Evolutionary conservation across 2,888 invertebrate species (phyloP), one percentile per base, ranked within the genome.

Genomic region (Apodemia hepburni): DNA sequence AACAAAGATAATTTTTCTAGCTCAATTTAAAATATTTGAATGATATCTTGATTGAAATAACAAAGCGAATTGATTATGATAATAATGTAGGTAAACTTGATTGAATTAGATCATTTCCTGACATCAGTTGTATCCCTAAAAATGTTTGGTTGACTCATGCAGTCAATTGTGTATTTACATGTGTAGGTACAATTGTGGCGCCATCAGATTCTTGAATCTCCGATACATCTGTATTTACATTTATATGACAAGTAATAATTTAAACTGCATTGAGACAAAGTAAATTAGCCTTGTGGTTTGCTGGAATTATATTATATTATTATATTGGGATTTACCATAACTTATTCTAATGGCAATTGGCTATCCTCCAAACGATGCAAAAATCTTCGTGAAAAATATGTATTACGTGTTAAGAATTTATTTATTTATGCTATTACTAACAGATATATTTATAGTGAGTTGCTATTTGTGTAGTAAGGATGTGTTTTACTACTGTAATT

Each of bases 291-390:
- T 60, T 64, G 60, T 61, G 64, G 62, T 68, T 61, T 63, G 47
- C 66, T 69, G 66, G 59, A 54, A 65, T 63, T 42, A 42, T 42
- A 42, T 67, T 68, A 65, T 69, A 70, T 75, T 70, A 66, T 72
- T 71, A 71, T 67, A 69, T 71, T 68, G 69, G 69, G 81, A 80
- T 84, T 82, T 85, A 79, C 75, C 74, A 78, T 79, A 78, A 72
- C 60, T 69, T 73, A 79, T 80, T 82, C 78, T 80, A 80, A 83
- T 76, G 75, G 75, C 69, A 68, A 70, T 81, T 88, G 88, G 89
- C 82, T 68, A 65, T 64, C 63, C 65, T 79, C 88, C 87, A 87
- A 77, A 68, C 73, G 72, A 80, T 80, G 79, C 76, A 80, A 76
- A 83, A 80, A 82, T 80, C 71, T 75, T 75, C 71, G 69, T 74